Evolutionary conservation across 2,888 invertebrate genomes (phyloP).

Genomic region (Ennomos erosarius): DNA sequence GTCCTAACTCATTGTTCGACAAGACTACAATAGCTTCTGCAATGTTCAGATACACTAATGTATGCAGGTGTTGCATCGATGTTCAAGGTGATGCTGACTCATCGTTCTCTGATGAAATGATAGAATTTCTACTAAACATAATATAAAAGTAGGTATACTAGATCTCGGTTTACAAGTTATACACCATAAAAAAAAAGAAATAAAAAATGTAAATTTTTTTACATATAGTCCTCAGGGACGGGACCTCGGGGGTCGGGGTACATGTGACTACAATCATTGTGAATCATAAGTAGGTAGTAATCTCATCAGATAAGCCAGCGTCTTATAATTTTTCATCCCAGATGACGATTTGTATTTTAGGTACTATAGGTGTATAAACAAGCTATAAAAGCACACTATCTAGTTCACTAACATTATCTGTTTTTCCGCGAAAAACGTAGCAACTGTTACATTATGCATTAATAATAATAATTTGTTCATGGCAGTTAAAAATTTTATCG

Average conservation of each 20-base stretch:
- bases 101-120: conserved; percentile 42
- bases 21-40: conserved; percentile 73
- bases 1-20: conserved; percentile 65
- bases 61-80: conserved; percentile 71
- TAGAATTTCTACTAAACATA: conserved; percentile 1
- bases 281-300: too few species aligned
- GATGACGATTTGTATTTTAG: conserved; percentile 35
- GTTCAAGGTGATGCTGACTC: conserved; percentile 71
- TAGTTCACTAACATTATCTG: conserved; percentile 2
- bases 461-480: too few species aligned
- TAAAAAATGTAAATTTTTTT: too few species aligned
- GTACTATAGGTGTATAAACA: conserved; percentile 8
- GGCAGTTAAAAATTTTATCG: not conserved
- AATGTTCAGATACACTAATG: conserved; percentile 60
- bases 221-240: too few species aligned
- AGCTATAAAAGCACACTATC: conserved; percentile 9
- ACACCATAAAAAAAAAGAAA: too few species aligned
- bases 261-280: too few species aligned
- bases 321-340: conserved; percentile 43
- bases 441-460: too few species aligned
- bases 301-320: too few species aligned
- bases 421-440: conserved; percentile 14
- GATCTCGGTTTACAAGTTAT: too few species aligned
- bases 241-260: too few species aligned
- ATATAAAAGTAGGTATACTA: too few species aligned